Evolutionary conservation across 2,797 vertebrate genomes (phyloP).

Genomic region (Oophaga sylvatica): DNA sequence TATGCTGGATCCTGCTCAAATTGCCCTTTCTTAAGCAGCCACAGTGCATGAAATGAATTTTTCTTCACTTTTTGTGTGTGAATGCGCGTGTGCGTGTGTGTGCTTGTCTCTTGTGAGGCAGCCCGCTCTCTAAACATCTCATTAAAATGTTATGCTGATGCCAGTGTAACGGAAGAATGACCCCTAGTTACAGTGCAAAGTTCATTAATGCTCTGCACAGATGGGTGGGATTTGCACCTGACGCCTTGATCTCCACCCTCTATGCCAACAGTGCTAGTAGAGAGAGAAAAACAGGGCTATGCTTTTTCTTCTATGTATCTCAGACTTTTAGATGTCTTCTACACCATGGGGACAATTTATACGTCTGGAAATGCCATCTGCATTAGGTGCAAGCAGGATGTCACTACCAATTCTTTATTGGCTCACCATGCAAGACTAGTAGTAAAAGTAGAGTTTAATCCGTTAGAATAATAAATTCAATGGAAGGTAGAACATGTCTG

Average conservation of each 20-base stretch:
- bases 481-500: not conserved
- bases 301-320: not conserved
- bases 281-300: not conserved
- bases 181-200: slow-evolving; percentile 87
- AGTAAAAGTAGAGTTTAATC: not conserved
- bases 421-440: not conserved
- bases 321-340: not conserved
- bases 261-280: slow-evolving; percentile 22
- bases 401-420: no score
- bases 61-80: slow-evolving; percentile 84
- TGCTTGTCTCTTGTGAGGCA: slow-evolving; percentile 85
- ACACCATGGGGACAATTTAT: not conserved
- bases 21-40: slow-evolving; percentile 91
- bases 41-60: slow-evolving; percentile 98
- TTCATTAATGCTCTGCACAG: slow-evolving; percentile 71
- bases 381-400: not conserved
- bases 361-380: not conserved
- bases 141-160: slow-evolving; percentile 87
- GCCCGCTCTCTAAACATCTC: slow-evolving; percentile 86
- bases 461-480: not conserved
- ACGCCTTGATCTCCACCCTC: slow-evolving; percentile 52
- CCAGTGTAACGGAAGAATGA: slow-evolving; percentile 85
- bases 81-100: slow-evolving; percentile 68
- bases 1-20: slow-evolving; percentile 86
- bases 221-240: slow-evolving; percentile 61